Conservation (phyloP, 1,140 invertebrate species). For the Drosophila funebris region DNA sequence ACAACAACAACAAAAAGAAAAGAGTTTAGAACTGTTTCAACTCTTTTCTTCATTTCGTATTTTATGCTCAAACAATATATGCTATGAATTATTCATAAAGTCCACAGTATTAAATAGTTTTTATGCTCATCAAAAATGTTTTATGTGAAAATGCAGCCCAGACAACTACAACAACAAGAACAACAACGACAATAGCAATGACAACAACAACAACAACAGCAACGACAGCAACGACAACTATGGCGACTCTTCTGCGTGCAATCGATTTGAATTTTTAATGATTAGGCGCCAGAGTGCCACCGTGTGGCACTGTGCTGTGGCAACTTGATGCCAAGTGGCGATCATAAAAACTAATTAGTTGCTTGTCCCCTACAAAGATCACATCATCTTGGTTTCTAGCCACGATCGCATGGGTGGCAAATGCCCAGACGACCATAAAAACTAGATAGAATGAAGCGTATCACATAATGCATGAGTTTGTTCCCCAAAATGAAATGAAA, state of each 20-base stretch:
- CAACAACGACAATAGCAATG: not conserved
- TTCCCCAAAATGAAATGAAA: not conserved
- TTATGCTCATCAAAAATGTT: slow-evolving; percentile 79
- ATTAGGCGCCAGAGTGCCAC: slow-evolving; percentile 81
- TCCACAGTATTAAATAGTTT: slow-evolving; percentile 72
- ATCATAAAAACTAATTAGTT: slow-evolving; percentile 80
- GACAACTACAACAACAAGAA: not conserved
- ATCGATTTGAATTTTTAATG: slow-evolving; percentile 83
- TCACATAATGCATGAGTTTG: slow-evolving; percentile 52
- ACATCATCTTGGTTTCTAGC: not conserved
- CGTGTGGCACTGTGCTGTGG: slow-evolving; percentile 22
- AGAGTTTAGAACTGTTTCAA: slow-evolving; percentile 20
- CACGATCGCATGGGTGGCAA: slow-evolving; percentile 65
- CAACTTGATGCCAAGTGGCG: slow-evolving; percentile 44
- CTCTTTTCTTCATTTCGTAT: slow-evolving; percentile 16
- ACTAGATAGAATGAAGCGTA: slow-evolving; percentile 70
- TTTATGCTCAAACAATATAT: slow-evolving; percentile 35
- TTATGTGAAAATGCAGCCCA: slow-evolving; percentile 62
- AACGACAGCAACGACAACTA: not conserved
- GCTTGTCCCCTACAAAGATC: slow-evolving; percentile 46
- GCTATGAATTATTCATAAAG: slow-evolving; percentile 73
- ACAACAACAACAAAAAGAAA: too few species aligned
- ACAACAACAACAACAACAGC: not conserved
- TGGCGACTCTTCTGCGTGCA: slow-evolving; percentile 41
- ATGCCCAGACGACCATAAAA: slow-evolving; percentile 67